Conservation (phyloP, 2,113 vertebrate species). For the Actenoides lindsayi region DNA sequence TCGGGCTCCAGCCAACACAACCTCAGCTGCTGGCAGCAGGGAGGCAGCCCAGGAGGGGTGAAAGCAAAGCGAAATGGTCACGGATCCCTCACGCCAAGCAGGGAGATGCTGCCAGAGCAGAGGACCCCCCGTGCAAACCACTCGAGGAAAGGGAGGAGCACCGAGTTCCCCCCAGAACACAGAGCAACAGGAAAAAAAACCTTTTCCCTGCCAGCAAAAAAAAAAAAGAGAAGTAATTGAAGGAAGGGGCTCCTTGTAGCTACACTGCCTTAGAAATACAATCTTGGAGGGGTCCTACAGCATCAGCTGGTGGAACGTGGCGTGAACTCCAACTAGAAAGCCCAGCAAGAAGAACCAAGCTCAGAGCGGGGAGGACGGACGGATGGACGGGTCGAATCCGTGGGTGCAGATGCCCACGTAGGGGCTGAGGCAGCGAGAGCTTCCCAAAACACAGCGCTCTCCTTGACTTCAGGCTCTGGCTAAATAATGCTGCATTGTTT, state of each 20-base stretch:
- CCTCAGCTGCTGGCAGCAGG: not conserved
- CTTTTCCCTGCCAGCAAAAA: not conserved
- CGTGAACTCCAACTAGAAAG: not conserved
- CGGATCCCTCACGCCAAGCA: fast-evolving
- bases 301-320: fast-evolving
- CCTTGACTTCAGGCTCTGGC: conserved; percentile 51
- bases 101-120: not conserved
- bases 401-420: fast-evolving
- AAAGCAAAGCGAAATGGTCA: not conserved
- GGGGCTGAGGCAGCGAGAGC: not conserved
- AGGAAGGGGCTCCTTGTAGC: not conserved
- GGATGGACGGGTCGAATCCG: not conserved
- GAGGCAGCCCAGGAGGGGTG: not conserved
- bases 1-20: not conserved
- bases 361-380: not conserved
- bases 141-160: fast-evolving
- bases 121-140: fast-evolving
- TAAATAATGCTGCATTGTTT: conserved; percentile 80
- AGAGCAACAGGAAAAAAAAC: not conserved
- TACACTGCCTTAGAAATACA: not conserved
- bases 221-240: fast-evolving
- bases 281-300: not conserved
- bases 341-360: not conserved
- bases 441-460: not conserved
- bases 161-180: not conserved